phyloP scores from a whole-genome alignment of 2,797 vertebrate genomes.

The Galago senegalensis region DNA sequence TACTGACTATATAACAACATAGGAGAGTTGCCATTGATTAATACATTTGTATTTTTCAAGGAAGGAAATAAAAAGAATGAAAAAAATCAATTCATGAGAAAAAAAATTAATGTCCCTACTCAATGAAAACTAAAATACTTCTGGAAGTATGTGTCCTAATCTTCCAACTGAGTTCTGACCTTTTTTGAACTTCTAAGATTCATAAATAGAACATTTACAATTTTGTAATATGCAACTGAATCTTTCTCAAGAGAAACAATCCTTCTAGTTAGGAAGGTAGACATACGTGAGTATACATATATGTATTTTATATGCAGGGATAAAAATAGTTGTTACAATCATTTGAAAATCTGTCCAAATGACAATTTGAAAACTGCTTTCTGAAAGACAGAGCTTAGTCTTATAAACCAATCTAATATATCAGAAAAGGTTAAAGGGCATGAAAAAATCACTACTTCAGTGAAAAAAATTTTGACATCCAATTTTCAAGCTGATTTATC shows the following conservation, averaged over 20 bases:
- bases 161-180: constrained; percentile 65
- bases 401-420: constrained; percentile 96
- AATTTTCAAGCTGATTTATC: constrained; percentile 99
- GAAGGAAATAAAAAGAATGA: constrained; percentile 59
- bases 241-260: constrained; percentile 69
- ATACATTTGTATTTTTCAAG: constrained; percentile 69
- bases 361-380: constrained; percentile 93
- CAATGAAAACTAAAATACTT: constrained; percentile 76
- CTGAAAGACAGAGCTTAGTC: constrained; percentile 93
- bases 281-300: neutral
- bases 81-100: constrained; percentile 70
- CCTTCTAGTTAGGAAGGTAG: constrained; percentile 24
- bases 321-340: constrained; percentile 81
- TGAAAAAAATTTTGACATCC: constrained; percentile 97
- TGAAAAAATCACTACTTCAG: constrained; percentile 94
- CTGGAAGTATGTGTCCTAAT: constrained; percentile 67
- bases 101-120: constrained; percentile 71
- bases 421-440: constrained; percentile 95
- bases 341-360: constrained; percentile 90
- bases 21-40: constrained; percentile 31
- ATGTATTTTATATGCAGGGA: constrained; percentile 24
- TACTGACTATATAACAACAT: neutral
- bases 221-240: constrained; percentile 62
- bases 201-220: constrained; percentile 66
- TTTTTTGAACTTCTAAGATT: constrained; percentile 67